A percentile compares a stretch with the other conserved stretches of the same genome.
Conservation (phyloP, 1,140 invertebrate genomes). For the Drosophila kikkawai region DNA sequence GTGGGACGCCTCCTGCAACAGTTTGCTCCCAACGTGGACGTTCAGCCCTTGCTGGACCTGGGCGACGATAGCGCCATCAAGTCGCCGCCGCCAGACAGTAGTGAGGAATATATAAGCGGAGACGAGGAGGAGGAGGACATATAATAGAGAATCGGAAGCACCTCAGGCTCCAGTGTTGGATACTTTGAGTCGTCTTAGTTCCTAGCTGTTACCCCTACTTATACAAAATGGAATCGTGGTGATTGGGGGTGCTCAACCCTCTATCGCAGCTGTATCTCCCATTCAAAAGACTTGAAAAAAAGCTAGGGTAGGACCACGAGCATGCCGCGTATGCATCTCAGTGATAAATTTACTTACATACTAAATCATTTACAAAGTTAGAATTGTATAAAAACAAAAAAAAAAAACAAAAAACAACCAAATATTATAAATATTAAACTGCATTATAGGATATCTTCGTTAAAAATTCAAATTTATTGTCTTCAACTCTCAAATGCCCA, state of each 20-base stretch:
- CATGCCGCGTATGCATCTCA: background rate
- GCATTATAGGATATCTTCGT: too few species aligned
- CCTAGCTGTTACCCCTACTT: slow-evolving; percentile 13
- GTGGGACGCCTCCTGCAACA: slow-evolving; percentile 65
- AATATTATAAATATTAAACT: too few species aligned
- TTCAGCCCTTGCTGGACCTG: slow-evolving; percentile 46
- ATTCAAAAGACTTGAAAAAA: slow-evolving; percentile 4
- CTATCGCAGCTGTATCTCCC: background rate
- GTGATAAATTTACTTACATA: background rate
- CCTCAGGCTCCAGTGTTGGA: background rate
- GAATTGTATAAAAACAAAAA: background rate
- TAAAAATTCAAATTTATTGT: background rate
- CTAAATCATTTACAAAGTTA: background rate
- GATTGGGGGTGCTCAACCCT: too few species aligned
- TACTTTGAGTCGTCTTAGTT: slow-evolving; percentile 7
- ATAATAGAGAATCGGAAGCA: background rate
- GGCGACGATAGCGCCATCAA: slow-evolving; percentile 24
- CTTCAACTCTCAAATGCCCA: background rate
- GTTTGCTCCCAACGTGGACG: slow-evolving; percentile 54
- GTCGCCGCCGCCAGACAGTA: slow-evolving; percentile 29
- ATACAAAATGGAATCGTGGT: background rate
- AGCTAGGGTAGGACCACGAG: slow-evolving; percentile 1
- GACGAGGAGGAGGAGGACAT: background rate
- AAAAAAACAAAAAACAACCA: too few species aligned
- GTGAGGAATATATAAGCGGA: slow-evolving; percentile 10